Conservation (phyloP, 2,113 vertebrate species). For the Hippocampus barbouri region DNA sequence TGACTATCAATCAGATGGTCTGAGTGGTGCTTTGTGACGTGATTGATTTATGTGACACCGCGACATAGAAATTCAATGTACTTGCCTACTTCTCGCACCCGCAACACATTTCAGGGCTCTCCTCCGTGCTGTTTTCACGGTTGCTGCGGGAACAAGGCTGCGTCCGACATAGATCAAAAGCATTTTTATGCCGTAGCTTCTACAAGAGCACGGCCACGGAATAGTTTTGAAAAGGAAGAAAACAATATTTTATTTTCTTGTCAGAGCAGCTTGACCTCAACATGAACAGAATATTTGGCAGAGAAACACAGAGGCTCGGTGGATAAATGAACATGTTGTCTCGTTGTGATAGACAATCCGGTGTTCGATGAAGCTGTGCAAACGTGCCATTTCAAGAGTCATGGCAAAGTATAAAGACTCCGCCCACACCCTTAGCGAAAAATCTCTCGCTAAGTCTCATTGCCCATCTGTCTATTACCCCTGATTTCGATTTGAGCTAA, state of each 20-base stretch:
- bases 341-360: too few species aligned
- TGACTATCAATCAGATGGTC: background rate
- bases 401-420: too few species aligned
- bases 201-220: slow-evolving; percentile 2
- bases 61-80: background rate
- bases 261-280: background rate
- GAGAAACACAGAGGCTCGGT: too few species aligned
- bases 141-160: background rate
- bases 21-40: background rate
- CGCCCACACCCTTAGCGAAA: too few species aligned
- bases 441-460: too few species aligned
- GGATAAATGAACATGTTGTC: too few species aligned
- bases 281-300: background rate
- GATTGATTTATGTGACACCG: background rate
- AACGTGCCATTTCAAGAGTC: too few species aligned
- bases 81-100: slow-evolving; percentile 20
- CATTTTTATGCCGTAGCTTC: slow-evolving; percentile 6
- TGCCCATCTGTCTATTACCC: too few species aligned
- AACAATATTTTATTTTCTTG: background rate
- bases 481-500: too few species aligned
- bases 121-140: background rate
- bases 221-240: background rate
- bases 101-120: slow-evolving; percentile 8
- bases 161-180: background rate
- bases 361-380: too few species aligned